These are phyloP conservation scores for Mythimna vitellina DNA, from an alignment of 2,888 invertebrate genomes.

Conservation along the genomic window DNA sequence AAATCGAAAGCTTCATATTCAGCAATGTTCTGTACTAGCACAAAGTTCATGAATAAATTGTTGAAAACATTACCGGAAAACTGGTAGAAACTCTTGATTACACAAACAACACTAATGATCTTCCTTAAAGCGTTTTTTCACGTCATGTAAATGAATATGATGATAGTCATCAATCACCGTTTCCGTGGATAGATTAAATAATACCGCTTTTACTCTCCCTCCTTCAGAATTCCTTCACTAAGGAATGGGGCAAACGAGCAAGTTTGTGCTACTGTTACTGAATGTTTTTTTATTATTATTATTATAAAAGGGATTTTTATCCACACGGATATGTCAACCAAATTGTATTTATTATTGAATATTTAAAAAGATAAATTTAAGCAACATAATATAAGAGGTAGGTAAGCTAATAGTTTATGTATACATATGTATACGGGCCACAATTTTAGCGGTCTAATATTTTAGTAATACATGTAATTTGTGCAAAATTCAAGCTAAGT, in stretches of 20 bases:
- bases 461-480: background rate
- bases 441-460: background rate
- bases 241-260: constrained; percentile 28
- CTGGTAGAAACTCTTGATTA: constrained; percentile 38
- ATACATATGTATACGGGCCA: too few relatives aligned
- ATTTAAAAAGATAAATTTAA: background rate
- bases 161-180: constrained; percentile 66
- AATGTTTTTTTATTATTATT: background rate
- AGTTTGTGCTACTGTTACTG: background rate
- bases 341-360: too few relatives aligned
- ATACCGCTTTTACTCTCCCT: constrained; percentile 61
- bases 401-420: too few relatives aligned
- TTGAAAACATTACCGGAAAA: background rate
- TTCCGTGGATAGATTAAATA: constrained; percentile 73
- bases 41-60: constrained; percentile 30
- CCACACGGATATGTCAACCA: too few relatives aligned
- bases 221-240: constrained; percentile 47
- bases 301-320: too few relatives aligned
- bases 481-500: background rate
- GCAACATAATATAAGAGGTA: background rate
- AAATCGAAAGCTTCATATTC: constrained; percentile 12
- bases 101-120: constrained; percentile 57
- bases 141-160: constrained; percentile 61
- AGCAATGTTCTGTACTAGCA: background rate
- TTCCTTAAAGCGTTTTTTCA: constrained; percentile 54